phyloP scores from a whole-genome alignment of 2,113 vertebrate species.

The Noctilio leporinus region DNA sequence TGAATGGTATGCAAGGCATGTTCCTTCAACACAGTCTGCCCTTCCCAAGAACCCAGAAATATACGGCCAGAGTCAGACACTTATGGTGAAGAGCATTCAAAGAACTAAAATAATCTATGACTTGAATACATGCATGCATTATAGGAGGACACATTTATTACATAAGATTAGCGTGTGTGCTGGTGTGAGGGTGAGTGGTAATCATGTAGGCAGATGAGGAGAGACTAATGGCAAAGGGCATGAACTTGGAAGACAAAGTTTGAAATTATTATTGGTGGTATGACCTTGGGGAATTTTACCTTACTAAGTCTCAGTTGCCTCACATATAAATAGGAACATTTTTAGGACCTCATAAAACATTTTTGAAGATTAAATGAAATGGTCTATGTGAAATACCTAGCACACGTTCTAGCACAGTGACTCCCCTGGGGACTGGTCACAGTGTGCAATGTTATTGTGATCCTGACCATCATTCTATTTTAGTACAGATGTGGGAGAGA shows the following conservation, averaged over 20 bases:
- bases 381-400: not conserved
- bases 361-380: not conserved
- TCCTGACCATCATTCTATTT: not conserved
- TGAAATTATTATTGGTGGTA: not conserved
- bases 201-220: not conserved
- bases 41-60: not conserved
- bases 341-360: not conserved
- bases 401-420: accelerated
- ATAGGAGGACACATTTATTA: not conserved
- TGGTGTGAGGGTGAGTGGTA: accelerated
- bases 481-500: not conserved
- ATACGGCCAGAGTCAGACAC: not conserved
- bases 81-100: not conserved
- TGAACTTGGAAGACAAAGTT: not conserved
- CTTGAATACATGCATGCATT: not conserved
- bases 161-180: not conserved
- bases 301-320: not conserved
- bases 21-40: not conserved
- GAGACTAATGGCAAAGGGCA: not conserved
- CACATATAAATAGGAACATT: not conserved
- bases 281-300: not conserved
- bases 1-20: not conserved
- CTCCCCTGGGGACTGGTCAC: not conserved
- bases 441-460: accelerated
- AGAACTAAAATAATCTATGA: not conserved